phyloP scores from a whole-genome alignment of 2,797 vertebrate genomes.

The Carcharodon carcharias region DNA sequence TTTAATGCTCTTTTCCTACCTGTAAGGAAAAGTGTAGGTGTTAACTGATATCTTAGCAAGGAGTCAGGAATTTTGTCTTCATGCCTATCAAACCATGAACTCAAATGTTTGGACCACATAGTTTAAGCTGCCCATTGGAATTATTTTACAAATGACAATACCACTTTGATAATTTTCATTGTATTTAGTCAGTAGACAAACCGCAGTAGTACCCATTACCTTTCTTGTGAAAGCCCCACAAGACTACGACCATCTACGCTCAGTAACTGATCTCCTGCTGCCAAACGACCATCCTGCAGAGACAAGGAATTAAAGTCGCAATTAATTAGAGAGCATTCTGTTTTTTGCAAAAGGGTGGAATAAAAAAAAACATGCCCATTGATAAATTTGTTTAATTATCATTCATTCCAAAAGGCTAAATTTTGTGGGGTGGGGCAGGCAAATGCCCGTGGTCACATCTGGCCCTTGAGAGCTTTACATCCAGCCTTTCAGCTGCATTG shows the following conservation, averaged over 20 bases:
- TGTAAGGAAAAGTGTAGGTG: not conserved
- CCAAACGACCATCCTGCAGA: constrained; percentile 81
- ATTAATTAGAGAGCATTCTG: constrained; percentile 4
- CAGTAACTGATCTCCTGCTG: constrained; percentile 89
- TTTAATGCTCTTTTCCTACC: not conserved
- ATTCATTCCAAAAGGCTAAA: not conserved
- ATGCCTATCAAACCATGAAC: not conserved
- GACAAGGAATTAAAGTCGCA: not conserved
- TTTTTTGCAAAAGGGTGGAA: constrained; percentile 17
- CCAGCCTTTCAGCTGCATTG: too few relatives aligned
- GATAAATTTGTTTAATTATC: not conserved
- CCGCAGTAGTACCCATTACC: constrained; percentile 55
- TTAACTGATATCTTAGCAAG: not conserved
- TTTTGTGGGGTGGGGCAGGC: not conserved
- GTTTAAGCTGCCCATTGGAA: not conserved
- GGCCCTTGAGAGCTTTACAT: too few relatives aligned
- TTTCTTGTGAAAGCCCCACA: constrained; percentile 94
- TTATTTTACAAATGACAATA: not conserved
- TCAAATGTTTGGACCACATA: not conserved
- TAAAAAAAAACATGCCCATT: not conserved
- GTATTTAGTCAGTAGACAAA: not conserved
- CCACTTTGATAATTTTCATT: not conserved
- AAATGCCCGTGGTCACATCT: not conserved
- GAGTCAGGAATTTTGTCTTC: not conserved
- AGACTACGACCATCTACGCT: constrained; percentile 95